Percentiles rank a stretch among this genome's conserved stretches.
These are phyloP conservation scores for Probosciger aterrimus DNA, from an alignment of 2,113 vertebrate genomes.

Conservation along the genomic window DNA sequence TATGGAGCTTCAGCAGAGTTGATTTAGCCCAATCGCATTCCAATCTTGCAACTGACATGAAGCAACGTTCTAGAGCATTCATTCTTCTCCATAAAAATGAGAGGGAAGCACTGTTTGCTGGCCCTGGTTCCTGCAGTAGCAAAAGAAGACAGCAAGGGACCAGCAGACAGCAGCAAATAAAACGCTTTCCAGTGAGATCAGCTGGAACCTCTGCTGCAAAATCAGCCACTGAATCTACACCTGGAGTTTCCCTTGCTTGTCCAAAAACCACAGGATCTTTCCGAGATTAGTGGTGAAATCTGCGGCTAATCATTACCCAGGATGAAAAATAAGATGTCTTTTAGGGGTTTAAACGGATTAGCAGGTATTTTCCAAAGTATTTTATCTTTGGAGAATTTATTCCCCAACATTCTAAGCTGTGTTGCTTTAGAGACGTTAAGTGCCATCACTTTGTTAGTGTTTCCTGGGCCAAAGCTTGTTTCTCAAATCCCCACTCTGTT, in stretches of 20 bases:
- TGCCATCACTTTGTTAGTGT: background rate
- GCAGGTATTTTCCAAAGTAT: background rate
- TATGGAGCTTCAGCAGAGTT: background rate
- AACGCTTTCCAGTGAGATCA: background rate
- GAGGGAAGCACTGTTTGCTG: background rate
- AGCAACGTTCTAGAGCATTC: fast-evolving
- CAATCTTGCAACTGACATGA: background rate
- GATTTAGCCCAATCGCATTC: background rate
- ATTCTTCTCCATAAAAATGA: background rate
- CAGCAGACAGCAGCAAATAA: constrained; percentile 41
- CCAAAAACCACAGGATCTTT: background rate
- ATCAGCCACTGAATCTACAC: background rate
- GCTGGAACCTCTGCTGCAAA: background rate
- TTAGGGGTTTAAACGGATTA: background rate
- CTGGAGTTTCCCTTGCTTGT: background rate
- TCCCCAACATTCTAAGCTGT: background rate
- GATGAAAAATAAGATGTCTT: background rate
- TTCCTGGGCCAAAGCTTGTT: background rate
- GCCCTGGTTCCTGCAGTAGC: constrained; percentile 4
- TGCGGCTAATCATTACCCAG: background rate
- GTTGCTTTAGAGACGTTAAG: background rate
- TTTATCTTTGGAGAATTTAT: background rate
- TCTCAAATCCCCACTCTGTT: background rate
- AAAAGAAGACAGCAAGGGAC: constrained; percentile 27
- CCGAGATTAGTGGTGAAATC: background rate